Conservation (phyloP, 1,140 invertebrate genomes). For the Popillia japonica region DNA sequence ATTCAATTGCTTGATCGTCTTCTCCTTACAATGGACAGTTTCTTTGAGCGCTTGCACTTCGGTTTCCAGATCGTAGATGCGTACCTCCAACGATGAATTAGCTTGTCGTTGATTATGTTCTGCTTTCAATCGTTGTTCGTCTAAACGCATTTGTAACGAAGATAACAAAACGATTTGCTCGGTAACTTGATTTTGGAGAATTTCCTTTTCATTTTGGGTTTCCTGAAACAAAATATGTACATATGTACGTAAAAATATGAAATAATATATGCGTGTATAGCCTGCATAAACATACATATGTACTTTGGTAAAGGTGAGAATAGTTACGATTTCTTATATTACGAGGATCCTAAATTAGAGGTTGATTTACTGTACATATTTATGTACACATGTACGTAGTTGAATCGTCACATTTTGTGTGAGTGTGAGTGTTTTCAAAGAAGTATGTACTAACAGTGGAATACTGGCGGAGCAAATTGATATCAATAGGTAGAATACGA, state of each 20-base stretch:
- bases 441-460: too few relatives aligned
- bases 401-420: too few relatives aligned
- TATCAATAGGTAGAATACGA: too few relatives aligned
- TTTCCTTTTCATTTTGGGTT: constrained; percentile 78
- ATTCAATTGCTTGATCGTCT: constrained; percentile 66
- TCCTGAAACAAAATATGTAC: constrained; percentile 71
- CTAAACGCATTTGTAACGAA: constrained; percentile 77
- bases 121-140: constrained; percentile 77
- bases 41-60: constrained; percentile 67
- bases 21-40: constrained; percentile 66
- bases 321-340: too few relatives aligned
- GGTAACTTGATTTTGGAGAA: constrained; percentile 79
- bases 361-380: too few relatives aligned
- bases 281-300: too few relatives aligned
- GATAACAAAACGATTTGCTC: constrained; percentile 83
- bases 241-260: neutral
- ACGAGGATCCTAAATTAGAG: too few relatives aligned
- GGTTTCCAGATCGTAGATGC: constrained; percentile 70
- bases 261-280: neutral
- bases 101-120: constrained; percentile 74
- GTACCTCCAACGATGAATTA: constrained; percentile 71
- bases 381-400: too few relatives aligned
- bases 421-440: too few relatives aligned
- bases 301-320: too few relatives aligned
- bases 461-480: too few relatives aligned